Conservation (phyloP, 2,888 invertebrate genomes). For the Leptinotarsa haldemani region DNA sequence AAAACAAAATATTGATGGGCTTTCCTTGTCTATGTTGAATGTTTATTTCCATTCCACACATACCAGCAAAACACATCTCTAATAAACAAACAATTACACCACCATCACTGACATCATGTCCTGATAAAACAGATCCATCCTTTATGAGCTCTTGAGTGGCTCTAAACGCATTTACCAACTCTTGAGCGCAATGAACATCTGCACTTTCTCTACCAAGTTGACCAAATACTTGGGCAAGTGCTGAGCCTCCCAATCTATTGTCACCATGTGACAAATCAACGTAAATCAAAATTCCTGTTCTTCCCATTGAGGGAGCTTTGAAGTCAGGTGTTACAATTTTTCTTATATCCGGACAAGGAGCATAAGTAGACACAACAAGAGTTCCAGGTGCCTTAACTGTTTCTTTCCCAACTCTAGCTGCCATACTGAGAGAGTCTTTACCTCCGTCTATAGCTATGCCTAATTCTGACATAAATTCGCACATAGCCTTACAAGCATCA, state of each 20-base stretch:
- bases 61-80: constrained; percentile 97
- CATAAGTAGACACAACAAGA: constrained; percentile 95
- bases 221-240: constrained; percentile 87
- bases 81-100: constrained; percentile 89
- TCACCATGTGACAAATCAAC: constrained; percentile 81
- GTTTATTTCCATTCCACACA: constrained; percentile 81
- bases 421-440: constrained; percentile 98
- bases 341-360: constrained; percentile 91
- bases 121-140: constrained; percentile 79
- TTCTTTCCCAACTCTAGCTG: constrained; percentile 82
- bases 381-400: constrained; percentile 86
- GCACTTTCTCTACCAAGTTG: constrained; percentile 78
- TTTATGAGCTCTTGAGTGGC: constrained; percentile 86
- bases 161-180: constrained; percentile 81
- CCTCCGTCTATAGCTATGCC: constrained; percentile 93
- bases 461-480: constrained; percentile 81
- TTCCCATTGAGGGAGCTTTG: constrained; percentile 73
- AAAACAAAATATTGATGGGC: constrained; percentile 78
- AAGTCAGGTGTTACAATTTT: constrained; percentile 89
- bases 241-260: constrained; percentile 89
- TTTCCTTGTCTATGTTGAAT: constrained; percentile 70
- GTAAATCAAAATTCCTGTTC: constrained; percentile 77
- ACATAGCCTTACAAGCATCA: constrained; percentile 90
- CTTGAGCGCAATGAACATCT: constrained; percentile 79
- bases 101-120: constrained; percentile 98